Conservation (phyloP, 1,140 invertebrate genomes). For the Asbolus verrucosus region DNA sequence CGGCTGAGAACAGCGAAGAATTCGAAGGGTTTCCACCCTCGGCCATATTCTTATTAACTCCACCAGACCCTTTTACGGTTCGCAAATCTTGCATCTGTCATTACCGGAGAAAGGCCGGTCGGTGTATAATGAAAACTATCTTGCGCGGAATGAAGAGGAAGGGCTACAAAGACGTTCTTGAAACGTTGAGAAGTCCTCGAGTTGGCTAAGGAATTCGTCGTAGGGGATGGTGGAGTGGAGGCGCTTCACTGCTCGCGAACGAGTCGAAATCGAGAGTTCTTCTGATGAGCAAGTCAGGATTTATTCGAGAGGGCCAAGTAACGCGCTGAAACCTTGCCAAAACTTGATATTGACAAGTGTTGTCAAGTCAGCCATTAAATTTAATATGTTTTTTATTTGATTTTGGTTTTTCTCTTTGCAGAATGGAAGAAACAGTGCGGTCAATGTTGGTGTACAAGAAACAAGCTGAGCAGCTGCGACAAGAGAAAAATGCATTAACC, state of each 20-base stretch:
- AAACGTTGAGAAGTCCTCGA: constrained; percentile 3
- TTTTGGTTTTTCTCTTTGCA: constrained; percentile 68
- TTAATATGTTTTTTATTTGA: constrained; percentile 12
- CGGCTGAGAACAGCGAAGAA: constrained; percentile 16
- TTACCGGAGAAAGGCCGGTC: constrained; percentile 1
- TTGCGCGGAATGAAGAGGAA: no score
- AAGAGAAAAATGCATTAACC: constrained; percentile 80
- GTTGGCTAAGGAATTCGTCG: not conserved
- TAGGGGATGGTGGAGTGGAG: not conserved
- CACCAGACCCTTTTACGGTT: constrained; percentile 17
- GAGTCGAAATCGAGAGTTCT: not conserved
- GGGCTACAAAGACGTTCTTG: not conserved
- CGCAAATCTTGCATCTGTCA: constrained; percentile 38
- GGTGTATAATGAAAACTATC: not conserved
- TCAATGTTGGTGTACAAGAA: constrained; percentile 81
- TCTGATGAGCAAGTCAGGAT: not conserved
- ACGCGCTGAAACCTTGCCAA: not conserved
- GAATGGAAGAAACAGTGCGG: constrained; percentile 81
- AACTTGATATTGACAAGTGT: not conserved
- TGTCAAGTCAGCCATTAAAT: constrained; percentile 15
- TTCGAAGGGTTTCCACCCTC: not conserved
- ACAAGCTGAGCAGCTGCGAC: constrained; percentile 81
- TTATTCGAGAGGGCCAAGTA: not conserved
- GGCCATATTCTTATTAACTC: constrained; percentile 22
- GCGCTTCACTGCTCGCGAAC: not conserved